phyloP scores from a whole-genome alignment of 2,888 invertebrate genomes.

The Parnassius apollo region DNA sequence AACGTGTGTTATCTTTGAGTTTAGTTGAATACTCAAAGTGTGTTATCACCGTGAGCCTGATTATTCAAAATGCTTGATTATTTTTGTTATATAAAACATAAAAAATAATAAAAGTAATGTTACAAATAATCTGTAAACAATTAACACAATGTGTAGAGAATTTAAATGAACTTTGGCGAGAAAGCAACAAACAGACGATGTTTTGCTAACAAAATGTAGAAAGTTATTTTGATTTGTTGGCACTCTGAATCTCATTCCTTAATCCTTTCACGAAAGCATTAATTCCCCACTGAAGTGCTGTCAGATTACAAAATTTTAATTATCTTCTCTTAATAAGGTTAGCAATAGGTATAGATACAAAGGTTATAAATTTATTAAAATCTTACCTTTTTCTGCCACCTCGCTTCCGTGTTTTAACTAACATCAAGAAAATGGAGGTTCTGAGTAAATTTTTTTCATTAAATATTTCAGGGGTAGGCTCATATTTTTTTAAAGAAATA shows the following conservation, averaged over 20 bases:
- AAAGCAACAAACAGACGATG: constrained; percentile 14
- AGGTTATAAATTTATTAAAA: too few species aligned
- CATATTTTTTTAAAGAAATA: too few species aligned
- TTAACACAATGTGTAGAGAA: background rate
- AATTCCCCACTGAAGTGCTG: constrained; percentile 19
- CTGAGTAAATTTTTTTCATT: too few species aligned
- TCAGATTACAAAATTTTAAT: constrained; percentile 23
- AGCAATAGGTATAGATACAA: constrained; percentile 6
- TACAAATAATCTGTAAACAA: background rate
- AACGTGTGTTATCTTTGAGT: too few species aligned
- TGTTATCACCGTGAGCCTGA: too few species aligned
- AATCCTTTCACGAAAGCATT: constrained; percentile 24
- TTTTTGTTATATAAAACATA: too few species aligned
- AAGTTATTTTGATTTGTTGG: constrained; percentile 25
- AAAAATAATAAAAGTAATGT: background rate
- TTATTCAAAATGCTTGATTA: too few species aligned
- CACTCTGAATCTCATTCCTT: constrained; percentile 23
- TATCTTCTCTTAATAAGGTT: constrained; percentile 17
- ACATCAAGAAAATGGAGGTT: too few species aligned
- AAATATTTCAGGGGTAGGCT: too few species aligned
- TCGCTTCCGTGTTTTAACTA: too few species aligned
- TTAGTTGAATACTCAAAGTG: too few species aligned
- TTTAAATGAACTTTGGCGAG: constrained; percentile 3
- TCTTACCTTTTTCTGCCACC: too few species aligned
- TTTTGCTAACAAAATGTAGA: constrained; percentile 23